Base-by-base conservation (phyloP, 2,113 vertebrate genomes). In the Nyctibius bracteatus region DNA sequence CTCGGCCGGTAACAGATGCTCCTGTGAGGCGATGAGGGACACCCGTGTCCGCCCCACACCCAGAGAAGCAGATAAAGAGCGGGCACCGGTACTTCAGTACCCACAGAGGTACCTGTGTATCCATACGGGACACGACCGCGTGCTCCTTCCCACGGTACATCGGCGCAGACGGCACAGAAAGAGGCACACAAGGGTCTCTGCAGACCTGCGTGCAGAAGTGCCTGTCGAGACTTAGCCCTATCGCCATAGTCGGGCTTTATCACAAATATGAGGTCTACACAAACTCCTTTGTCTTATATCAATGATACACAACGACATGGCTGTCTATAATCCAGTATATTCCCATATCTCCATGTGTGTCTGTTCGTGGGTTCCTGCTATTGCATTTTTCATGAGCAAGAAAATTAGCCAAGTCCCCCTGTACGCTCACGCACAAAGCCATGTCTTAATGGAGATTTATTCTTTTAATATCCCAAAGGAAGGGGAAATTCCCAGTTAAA, bases 401-500 rank as follows among this genome's bases (percentile, higher is more conserved):
- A 80, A 61, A 95, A 93, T 68, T 22, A 77, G 25, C 49, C 71
- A 44, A 16, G 47, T 86, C 58, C 33, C 63, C 25, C 57, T 19
- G 35, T 39, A 46, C 35, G 3, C 54, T 67, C 28, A 5, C 23
- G 51, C 86, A 46, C 75, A 57, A 74, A 85, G 58, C 55, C 65
- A 18, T 0, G 8, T 63, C 86, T 65, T 93, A 74, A 92, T 80
- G 78, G 79, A 92, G 92, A 94, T 94, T 87, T 90, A 92, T 96
- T 86, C 90, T 62, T 90, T 92, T 81, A 70, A 89, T 88, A 94
- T 90, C 92, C 92, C 87, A 74, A 82, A 95, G 66, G 87, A 95
- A 93, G 65, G 70, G 66, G 81, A 66, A 92, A 95, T 87, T 85
- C 94, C 84, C 87, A 31, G 35, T 70, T 86, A 80, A 70, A 92